Percentiles rank a stretch among this genome's conserved stretches.
Conservation (phyloP, 2,888 invertebrate genomes). For the Macrosoma leucophasiata region DNA sequence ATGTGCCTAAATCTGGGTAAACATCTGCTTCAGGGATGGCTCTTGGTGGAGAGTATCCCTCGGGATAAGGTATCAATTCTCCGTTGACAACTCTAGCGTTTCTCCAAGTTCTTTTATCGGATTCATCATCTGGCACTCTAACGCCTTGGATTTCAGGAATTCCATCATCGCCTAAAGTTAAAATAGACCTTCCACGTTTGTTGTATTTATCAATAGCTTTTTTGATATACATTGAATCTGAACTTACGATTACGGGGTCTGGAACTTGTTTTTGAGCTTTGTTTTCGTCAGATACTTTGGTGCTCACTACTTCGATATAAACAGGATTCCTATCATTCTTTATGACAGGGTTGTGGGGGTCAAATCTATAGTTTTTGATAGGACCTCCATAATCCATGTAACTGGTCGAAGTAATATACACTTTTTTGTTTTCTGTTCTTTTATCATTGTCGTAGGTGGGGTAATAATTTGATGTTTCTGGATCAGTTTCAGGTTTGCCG, state of each 20-base stretch:
- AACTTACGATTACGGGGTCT: conserved; percentile 80
- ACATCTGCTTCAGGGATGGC: conserved; percentile 76
- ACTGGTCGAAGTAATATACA: conserved; percentile 67
- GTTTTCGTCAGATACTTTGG: conserved; percentile 61
- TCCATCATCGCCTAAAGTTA: conserved; percentile 81
- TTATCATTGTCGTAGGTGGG: conserved; percentile 66
- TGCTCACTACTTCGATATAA: conserved; percentile 67
- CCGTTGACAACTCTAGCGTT: conserved; percentile 93
- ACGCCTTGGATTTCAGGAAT: conserved; percentile 89
- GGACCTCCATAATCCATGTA: conserved; percentile 60
- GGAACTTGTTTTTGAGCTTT: conserved; percentile 76
- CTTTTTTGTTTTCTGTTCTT: conserved; percentile 60
- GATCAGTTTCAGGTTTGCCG: conserved; percentile 52
- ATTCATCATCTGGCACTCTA: conserved; percentile 88
- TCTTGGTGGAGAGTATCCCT: conserved; percentile 79
- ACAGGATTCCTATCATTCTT: conserved; percentile 76
- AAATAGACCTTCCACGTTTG: conserved; percentile 79
- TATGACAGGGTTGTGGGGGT: conserved; percentile 66
- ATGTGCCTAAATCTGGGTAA: conserved; percentile 48
- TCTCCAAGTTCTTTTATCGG: conserved; percentile 89
- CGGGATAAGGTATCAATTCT: conserved; percentile 84
- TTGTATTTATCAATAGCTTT: conserved; percentile 66
- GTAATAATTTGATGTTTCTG: conserved; percentile 61
- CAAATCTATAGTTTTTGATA: conserved; percentile 62
- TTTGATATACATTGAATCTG: conserved; percentile 78